Conservation (phyloP, 2,888 invertebrate species). For the Allacma fusca region DNA sequence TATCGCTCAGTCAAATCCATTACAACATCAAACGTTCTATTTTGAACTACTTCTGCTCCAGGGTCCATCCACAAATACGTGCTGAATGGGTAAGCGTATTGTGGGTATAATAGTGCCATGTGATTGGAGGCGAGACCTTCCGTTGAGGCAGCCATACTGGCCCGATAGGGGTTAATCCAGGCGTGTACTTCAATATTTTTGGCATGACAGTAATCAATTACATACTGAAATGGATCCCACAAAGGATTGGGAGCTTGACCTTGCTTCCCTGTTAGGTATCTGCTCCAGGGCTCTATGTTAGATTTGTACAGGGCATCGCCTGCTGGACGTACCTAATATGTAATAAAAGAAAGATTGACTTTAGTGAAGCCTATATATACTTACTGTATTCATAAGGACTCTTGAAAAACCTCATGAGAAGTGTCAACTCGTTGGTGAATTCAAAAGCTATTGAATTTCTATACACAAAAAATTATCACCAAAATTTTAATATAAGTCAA, state of each 20-base stretch:
- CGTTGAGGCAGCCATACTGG: constrained; percentile 42
- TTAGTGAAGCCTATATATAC: too few relatives aligned
- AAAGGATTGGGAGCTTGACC: constrained; percentile 49
- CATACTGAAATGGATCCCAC: constrained; percentile 55
- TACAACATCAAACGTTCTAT: constrained; percentile 50
- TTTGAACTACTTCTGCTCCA: constrained; percentile 52
- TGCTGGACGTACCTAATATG: constrained; percentile 53
- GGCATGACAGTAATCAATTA: constrained; percentile 51
- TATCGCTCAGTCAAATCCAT: constrained; percentile 54
- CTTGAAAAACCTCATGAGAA: too few relatives aligned
- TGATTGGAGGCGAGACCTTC: constrained; percentile 52
- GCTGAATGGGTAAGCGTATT: constrained; percentile 51
- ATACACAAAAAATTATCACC: too few relatives aligned
- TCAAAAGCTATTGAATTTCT: neutral
- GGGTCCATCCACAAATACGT: constrained; percentile 59
- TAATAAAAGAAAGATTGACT: too few relatives aligned
- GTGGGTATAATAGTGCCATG: constrained; percentile 51
- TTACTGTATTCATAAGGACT: too few relatives aligned
- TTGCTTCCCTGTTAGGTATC: constrained; percentile 53
- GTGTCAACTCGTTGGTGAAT: too few relatives aligned
- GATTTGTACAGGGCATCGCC: constrained; percentile 57
- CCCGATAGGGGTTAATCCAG: constrained; percentile 59
- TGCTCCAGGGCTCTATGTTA: constrained; percentile 57
- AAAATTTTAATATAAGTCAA: too few relatives aligned
- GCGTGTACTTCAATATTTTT: constrained; percentile 56